Conservation (phyloP, 2,888 invertebrate genomes). For the Spilarctia lutea region DNA sequence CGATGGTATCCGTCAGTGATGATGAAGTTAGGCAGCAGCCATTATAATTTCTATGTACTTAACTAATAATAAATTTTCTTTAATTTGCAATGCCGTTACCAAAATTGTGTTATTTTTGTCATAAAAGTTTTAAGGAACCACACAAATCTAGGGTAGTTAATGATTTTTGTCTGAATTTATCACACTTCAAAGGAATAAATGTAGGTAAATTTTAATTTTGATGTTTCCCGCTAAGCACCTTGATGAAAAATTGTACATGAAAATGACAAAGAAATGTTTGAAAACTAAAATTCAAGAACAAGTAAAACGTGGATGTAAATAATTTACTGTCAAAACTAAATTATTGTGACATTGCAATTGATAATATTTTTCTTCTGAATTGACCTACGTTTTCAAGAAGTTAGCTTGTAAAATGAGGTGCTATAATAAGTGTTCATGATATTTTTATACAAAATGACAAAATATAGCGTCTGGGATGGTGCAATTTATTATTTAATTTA, state of each 20-base stretch:
- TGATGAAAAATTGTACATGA: background rate
- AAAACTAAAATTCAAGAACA: slow-evolving; percentile 7
- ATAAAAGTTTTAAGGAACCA: background rate
- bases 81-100: background rate
- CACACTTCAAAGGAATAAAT: background rate
- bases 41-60: background rate
- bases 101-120: background rate
- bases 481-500: slow-evolving; percentile 19
- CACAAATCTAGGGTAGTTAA: background rate
- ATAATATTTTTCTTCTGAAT: slow-evolving; percentile 18
- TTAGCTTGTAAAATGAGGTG: slow-evolving; percentile 9
- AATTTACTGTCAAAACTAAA: slow-evolving; percentile 22
- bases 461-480: background rate
- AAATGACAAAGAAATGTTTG: background rate
- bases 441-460: slow-evolving; percentile 14
- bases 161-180: background rate
- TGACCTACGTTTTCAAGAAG: slow-evolving; percentile 5
- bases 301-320: slow-evolving; percentile 11
- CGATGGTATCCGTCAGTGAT: no score
- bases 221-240: background rate
- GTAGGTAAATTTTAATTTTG: background rate
- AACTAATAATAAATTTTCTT: no score
- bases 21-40: background rate
- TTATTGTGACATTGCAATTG: slow-evolving; percentile 24
- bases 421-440: slow-evolving; percentile 13